Conservation (phyloP, 2,888 invertebrate genomes). For the Dione vanillae region DNA sequence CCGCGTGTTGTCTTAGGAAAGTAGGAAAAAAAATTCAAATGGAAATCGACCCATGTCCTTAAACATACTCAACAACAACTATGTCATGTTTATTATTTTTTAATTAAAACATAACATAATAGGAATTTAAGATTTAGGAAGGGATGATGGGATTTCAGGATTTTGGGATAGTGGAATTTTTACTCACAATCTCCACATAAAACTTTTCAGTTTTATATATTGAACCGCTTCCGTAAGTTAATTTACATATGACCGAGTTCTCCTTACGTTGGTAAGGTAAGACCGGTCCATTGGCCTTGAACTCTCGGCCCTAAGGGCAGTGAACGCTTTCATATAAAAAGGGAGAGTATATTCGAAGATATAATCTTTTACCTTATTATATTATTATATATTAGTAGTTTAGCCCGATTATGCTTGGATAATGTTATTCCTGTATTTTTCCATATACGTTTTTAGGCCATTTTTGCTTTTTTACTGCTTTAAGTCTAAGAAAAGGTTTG, state of each 20-base stretch:
- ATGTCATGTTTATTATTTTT: too few relatives aligned
- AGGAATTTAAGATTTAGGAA: too few relatives aligned
- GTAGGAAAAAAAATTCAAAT: too few relatives aligned
- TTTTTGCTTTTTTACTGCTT: too few relatives aligned
- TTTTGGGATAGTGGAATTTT: too few relatives aligned
- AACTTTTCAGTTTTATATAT: background rate
- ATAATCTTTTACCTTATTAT: background rate
- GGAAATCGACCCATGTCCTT: too few relatives aligned
- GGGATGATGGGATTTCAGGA: too few relatives aligned
- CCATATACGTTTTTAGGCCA: background rate
- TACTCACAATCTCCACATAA: too few relatives aligned
- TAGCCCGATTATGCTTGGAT: background rate
- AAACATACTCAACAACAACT: too few relatives aligned
- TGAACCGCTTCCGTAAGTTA: background rate
- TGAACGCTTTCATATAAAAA: constrained; percentile 39
- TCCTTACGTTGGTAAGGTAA: constrained; percentile 46
- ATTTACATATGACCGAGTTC: constrained; percentile 45
- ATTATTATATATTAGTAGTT: background rate
- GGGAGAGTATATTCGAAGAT: constrained; percentile 29
- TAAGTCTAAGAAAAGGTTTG: too few relatives aligned
- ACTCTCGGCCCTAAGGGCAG: constrained; percentile 47
- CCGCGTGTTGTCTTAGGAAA: too few relatives aligned
- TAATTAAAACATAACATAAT: too few relatives aligned
- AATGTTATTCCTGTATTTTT: background rate
- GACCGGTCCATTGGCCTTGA: constrained; percentile 48